Conservation (phyloP, 2,888 invertebrate genomes). For the Cremastobaeus sp. region DNA sequence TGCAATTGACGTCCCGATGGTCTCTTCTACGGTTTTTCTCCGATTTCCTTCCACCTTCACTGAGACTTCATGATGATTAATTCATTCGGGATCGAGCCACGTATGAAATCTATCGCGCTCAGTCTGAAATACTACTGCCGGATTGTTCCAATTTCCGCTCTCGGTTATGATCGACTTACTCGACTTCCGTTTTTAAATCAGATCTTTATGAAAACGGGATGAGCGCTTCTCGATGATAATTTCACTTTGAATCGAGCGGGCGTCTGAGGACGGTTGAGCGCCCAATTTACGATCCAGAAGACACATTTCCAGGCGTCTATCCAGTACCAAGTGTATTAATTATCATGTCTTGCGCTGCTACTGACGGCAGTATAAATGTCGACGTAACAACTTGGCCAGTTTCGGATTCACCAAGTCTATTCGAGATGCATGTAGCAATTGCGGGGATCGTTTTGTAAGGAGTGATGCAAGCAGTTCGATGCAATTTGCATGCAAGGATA, state of each 20-base stretch:
- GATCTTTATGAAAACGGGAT: slow-evolving; percentile 22
- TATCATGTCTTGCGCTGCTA: slow-evolving; percentile 48
- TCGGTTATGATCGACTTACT: slow-evolving; percentile 17
- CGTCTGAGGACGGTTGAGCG: slow-evolving; percentile 8
- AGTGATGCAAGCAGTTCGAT: slow-evolving; percentile 47
- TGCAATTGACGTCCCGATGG: slow-evolving; percentile 35
- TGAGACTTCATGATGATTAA: slow-evolving; percentile 16
- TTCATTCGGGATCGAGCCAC: background rate
- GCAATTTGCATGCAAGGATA: slow-evolving; percentile 34
- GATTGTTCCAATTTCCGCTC: slow-evolving; percentile 35
- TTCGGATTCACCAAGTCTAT: slow-evolving; percentile 66
- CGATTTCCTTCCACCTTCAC: background rate
- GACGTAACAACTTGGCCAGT: slow-evolving; percentile 67
- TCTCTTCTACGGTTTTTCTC: slow-evolving; percentile 7
- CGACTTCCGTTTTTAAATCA: slow-evolving; percentile 24
- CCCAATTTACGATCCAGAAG: slow-evolving; percentile 21
- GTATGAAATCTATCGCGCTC: slow-evolving; percentile 11
- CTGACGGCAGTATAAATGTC: slow-evolving; percentile 62
- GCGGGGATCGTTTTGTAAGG: slow-evolving; percentile 62
- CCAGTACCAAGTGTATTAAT: slow-evolving; percentile 46
- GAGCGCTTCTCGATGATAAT: background rate
- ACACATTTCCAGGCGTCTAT: slow-evolving; percentile 1
- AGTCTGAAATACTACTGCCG: slow-evolving; percentile 20
- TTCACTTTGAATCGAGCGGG: background rate
- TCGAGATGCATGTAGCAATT: slow-evolving; percentile 66